Percentiles rank a stretch among this genome's conserved stretches.
Conservation (phyloP, 1,140 invertebrate genomes). For the Nylanderia fulva region DNA sequence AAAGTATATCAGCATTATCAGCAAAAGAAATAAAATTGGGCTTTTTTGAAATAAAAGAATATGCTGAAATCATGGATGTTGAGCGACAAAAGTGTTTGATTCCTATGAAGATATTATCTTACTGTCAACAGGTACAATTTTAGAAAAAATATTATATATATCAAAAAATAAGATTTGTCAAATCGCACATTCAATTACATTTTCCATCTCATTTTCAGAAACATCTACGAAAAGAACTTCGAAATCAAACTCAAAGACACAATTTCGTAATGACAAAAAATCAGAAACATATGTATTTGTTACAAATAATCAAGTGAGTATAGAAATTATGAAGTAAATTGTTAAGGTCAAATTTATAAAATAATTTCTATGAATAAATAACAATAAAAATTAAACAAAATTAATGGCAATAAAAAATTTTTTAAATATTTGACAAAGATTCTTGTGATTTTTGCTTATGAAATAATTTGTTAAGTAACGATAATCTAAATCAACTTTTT, state of each 20-base stretch:
- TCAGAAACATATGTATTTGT: not conserved
- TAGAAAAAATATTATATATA: not conserved
- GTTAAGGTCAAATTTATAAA: not conserved
- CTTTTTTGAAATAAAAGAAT: not conserved
- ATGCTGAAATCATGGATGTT: not conserved
- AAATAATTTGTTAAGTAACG: too few relatives aligned
- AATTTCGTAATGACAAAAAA: not conserved
- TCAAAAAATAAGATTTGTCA: not conserved
- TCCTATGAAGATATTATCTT: not conserved
- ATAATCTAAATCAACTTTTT: not conserved
- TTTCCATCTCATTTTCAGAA: not conserved
- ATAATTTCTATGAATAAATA: slow-evolving; percentile 6
- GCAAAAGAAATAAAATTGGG: not conserved
- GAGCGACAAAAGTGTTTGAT: not conserved
- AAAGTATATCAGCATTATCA: not conserved
- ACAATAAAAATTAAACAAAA: not conserved
- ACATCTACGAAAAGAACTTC: not conserved
- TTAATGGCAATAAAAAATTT: too few relatives aligned
- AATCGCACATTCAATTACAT: not conserved
- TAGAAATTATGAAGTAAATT: not conserved
- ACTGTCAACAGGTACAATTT: not conserved
- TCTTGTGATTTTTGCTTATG: not conserved
- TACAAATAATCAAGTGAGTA: slow-evolving; percentile 42
- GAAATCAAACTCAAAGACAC: not conserved
- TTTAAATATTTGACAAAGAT: not conserved